Percentiles rank a stretch among this genome's conserved stretches.
These are phyloP conservation scores for Uropsilus gracilis DNA, from an alignment of 2,113 vertebrate genomes.

Conservation along the genomic window DNA sequence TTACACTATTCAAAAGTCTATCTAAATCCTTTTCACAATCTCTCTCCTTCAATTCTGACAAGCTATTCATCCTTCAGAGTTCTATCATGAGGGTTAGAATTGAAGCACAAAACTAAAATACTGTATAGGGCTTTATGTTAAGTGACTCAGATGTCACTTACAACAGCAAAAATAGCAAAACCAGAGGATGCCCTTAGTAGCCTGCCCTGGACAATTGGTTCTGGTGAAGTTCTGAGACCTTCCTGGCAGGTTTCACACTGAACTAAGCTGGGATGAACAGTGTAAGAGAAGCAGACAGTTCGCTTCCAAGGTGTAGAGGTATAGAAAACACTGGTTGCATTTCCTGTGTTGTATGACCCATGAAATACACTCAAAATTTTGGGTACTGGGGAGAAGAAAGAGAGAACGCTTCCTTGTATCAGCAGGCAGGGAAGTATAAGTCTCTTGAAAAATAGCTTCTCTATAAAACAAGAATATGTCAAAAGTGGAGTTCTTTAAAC, in stretches of 20 bases:
- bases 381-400: neutral
- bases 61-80: neutral
- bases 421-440: neutral
- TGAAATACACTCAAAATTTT: constrained; percentile 10
- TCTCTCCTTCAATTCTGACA: neutral
- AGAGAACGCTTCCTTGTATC: neutral
- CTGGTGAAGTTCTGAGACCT: neutral
- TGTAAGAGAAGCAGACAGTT: constrained; percentile 22
- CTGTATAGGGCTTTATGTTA: constrained; percentile 27
- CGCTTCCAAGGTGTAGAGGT: neutral
- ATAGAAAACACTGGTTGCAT: neutral
- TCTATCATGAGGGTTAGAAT: constrained; percentile 32
- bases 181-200: neutral
- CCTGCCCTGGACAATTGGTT: neutral
- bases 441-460: neutral
- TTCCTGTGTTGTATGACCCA: constrained; percentile 16
- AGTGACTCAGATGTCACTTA: constrained; percentile 24
- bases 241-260: neutral
- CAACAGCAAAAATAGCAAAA: constrained; percentile 49
- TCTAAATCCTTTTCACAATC: neutral
- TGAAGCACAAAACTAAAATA: constrained; percentile 44
- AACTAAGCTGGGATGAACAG: neutral
- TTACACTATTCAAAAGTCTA: neutral
- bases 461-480: neutral
- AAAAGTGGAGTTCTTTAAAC: constrained; percentile 20